Conservation (phyloP, 2,888 invertebrate species). For the Tribolium freemani region DNA sequence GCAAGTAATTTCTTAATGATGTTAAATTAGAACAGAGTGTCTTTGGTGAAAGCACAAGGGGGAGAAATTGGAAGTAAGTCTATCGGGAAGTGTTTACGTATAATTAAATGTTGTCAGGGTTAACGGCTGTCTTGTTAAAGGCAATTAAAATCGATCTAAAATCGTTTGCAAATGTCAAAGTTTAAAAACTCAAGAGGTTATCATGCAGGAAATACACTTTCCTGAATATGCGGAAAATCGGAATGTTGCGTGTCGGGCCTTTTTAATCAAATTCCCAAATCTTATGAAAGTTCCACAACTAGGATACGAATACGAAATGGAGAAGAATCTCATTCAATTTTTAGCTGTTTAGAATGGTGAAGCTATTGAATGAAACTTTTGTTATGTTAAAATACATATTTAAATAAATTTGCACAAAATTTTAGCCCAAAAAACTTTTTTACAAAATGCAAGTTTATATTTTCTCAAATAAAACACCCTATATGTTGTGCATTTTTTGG, state of each 20-base stretch:
- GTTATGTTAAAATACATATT: too few species aligned
- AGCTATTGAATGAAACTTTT: too few species aligned
- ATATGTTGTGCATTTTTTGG: too few species aligned
- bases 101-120: neutral
- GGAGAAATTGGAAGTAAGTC: neutral
- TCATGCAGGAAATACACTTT: neutral
- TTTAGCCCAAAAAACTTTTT: too few species aligned
- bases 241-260: neutral
- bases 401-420: too few species aligned
- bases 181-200: neutral
- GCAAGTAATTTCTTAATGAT: neutral
- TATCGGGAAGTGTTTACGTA: neutral
- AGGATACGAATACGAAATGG: neutral
- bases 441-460: too few species aligned
- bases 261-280: too few species aligned
- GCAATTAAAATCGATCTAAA: neutral
- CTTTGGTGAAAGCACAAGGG: neutral
- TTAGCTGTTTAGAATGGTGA: neutral
- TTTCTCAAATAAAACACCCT: too few species aligned
- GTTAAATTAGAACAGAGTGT: neutral
- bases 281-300: neutral
- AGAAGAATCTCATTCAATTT: too few species aligned
- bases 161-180: neutral
- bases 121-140: neutral
- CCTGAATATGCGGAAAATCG: neutral